These are phyloP conservation scores for Hylaea fasciaria DNA, from an alignment of 2,888 invertebrate genomes.

Conservation along the genomic window DNA sequence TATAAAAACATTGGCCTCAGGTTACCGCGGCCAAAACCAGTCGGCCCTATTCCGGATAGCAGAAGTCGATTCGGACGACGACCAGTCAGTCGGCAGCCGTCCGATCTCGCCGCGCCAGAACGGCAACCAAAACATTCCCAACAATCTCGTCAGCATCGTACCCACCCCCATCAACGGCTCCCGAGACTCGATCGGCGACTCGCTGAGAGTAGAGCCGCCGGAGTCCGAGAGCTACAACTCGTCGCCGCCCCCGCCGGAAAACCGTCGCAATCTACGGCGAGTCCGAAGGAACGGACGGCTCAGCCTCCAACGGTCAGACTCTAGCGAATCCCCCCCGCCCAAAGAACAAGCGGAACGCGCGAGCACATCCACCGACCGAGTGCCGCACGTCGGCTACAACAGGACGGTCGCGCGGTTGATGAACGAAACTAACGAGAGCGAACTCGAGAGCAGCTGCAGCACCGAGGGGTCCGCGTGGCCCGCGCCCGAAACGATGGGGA, in stretches of 20 bases:
- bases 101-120: conserved; percentile 68
- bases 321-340: conserved; percentile 74
- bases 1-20: conserved; percentile 47
- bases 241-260: conserved; percentile 55
- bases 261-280: conserved; percentile 59
- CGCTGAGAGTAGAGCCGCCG: conserved; percentile 62
- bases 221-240: conserved; percentile 56
- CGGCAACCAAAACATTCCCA: conserved; percentile 57
- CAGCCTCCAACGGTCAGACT: conserved; percentile 68
- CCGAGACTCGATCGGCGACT: conserved; percentile 73
- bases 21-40: conserved; percentile 77
- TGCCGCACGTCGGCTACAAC: conserved; percentile 62
- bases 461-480: conserved; percentile 72
- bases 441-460: conserved; percentile 79
- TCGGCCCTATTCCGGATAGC: conserved; percentile 79
- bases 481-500: conserved; percentile 51
- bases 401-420: conserved; percentile 74
- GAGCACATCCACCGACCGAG: conserved; percentile 56
- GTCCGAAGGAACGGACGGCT: conserved; percentile 64
- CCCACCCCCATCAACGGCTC: conserved; percentile 86
- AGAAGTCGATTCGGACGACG: conserved; percentile 87
- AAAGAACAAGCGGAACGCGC: conserved; percentile 59
- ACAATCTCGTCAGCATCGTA: conserved; percentile 82
- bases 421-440: conserved; percentile 81
- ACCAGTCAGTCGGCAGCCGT: conserved; percentile 76